These are phyloP conservation scores for Rambutsinella grinnellia DNA, from an alignment of 2,888 invertebrate genomes.

Conservation along the genomic window DNA sequence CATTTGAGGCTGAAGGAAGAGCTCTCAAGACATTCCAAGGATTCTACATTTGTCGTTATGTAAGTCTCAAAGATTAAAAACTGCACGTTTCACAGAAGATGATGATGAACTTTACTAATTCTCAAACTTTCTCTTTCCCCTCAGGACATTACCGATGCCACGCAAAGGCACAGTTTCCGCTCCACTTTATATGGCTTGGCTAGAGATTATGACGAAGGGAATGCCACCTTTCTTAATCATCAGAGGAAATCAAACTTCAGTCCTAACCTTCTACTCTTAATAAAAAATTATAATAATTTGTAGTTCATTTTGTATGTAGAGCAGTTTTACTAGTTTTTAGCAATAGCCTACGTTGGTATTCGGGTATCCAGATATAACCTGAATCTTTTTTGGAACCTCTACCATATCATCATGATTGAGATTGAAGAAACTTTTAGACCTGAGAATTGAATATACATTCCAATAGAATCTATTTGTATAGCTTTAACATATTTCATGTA, in stretches of 20 bases:
- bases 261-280: conserved; percentile 91
- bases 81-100: background rate
- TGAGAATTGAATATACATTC: no score
- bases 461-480: no score
- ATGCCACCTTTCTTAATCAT: conserved; percentile 89
- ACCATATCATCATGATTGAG: no score
- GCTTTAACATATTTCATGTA: no score
- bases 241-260: conserved; percentile 89
- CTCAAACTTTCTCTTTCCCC: conserved; percentile 61
- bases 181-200: conserved; percentile 95
- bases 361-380: no score
- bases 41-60: conserved; percentile 91
- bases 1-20: conserved; percentile 91
- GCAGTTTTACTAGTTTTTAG: no score
- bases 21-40: conserved; percentile 82
- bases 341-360: no score
- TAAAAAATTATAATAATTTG: background rate
- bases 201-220: conserved; percentile 88
- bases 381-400: no score
- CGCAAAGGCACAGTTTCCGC: conserved; percentile 91
- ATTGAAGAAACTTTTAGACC: no score
- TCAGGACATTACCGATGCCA: conserved; percentile 93
- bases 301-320: no score
- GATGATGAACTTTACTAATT: background rate
- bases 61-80: no score